These are phyloP conservation scores for Corbicula japonica DNA, from an alignment of 2,888 invertebrate genomes.

Conservation along the genomic window DNA sequence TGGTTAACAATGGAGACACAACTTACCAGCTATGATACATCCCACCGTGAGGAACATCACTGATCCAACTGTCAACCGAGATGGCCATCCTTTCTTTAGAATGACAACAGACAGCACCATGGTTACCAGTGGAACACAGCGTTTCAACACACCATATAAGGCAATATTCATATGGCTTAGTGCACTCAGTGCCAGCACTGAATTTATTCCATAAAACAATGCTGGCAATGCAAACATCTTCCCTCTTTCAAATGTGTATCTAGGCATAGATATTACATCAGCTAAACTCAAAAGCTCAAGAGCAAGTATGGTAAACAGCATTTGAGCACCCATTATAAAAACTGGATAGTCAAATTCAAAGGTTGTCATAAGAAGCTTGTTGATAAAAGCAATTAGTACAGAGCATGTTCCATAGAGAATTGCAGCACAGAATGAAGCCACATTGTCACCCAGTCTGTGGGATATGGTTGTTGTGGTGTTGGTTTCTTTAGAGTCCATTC, in stretches of 20 bases:
- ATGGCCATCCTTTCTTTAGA: slow-evolving; percentile 85
- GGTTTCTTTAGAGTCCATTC: too few relatives aligned
- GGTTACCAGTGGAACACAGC: slow-evolving; percentile 87
- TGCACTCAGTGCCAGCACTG: slow-evolving; percentile 87
- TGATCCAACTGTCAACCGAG: slow-evolving; percentile 79
- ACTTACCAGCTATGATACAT: slow-evolving; percentile 86
- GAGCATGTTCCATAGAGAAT: slow-evolving; percentile 86
- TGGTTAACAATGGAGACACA: too few relatives aligned
- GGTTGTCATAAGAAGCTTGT: slow-evolving; percentile 86
- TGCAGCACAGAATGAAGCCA: slow-evolving; percentile 76
- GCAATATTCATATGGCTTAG: slow-evolving; percentile 88
- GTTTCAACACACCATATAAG: slow-evolving; percentile 88
- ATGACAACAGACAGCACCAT: slow-evolving; percentile 85
- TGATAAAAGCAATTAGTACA: slow-evolving; percentile 86
- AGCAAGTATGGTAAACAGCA: slow-evolving; percentile 86
- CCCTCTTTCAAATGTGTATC: slow-evolving; percentile 86
- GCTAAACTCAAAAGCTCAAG: slow-evolving; percentile 83
- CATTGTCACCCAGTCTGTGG: not conserved
- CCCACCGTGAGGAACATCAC: slow-evolving; percentile 86
- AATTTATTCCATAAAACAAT: slow-evolving; percentile 87
- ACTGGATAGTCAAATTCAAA: slow-evolving; percentile 88
- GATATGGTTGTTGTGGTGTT: too few relatives aligned
- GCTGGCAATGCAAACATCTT: slow-evolving; percentile 87
- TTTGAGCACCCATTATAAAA: slow-evolving; percentile 87
- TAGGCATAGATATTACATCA: slow-evolving; percentile 81